A percentile compares a stretch with the other conserved stretches of the same genome.
phyloP scores from a whole-genome alignment of 2,113 vertebrate species.

The Semicossyphus pulcher region DNA sequence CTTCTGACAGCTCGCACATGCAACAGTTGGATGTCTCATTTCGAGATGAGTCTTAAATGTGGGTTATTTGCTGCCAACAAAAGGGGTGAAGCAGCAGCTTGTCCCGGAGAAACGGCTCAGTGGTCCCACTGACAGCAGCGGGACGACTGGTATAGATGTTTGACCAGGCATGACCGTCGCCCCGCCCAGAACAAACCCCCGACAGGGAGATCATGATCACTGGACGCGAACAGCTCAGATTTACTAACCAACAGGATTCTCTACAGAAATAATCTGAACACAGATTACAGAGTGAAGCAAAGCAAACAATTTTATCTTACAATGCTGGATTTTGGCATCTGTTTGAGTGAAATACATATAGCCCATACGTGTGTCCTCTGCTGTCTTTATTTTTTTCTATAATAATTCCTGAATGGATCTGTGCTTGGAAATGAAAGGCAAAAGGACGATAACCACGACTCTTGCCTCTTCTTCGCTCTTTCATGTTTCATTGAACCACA shows the following conservation, averaged over 20 bases:
- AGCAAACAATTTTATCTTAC: not conserved
- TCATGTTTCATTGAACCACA: constrained; percentile 28
- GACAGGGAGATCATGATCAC: not conserved
- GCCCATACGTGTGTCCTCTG: not conserved
- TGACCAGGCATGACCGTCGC: constrained; percentile 5
- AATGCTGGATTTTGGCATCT: constrained; percentile 1
- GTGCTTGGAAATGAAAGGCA: not conserved
- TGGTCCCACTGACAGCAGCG: not conserved
- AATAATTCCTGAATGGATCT: not conserved
- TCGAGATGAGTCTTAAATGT: not conserved
- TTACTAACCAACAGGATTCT: not conserved
- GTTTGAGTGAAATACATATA: not conserved
- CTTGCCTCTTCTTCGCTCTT: constrained; percentile 9
- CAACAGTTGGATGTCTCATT: not conserved
- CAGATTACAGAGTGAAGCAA: not conserved
- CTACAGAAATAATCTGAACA: not conserved
- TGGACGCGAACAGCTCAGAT: constrained; percentile 23
- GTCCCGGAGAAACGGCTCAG: not conserved
- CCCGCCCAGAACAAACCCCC: not conserved
- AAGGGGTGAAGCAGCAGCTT: not conserved
- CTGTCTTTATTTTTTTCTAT: not conserved
- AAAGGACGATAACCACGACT: not conserved
- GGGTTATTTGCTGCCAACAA: not conserved
- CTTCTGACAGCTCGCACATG: not conserved
- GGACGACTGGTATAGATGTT: not conserved